A percentile compares a stretch with the other conserved stretches of the same genome.
phyloP scores from a whole-genome alignment of 2,888 invertebrate species.

The Tupiocoris notatus region DNA sequence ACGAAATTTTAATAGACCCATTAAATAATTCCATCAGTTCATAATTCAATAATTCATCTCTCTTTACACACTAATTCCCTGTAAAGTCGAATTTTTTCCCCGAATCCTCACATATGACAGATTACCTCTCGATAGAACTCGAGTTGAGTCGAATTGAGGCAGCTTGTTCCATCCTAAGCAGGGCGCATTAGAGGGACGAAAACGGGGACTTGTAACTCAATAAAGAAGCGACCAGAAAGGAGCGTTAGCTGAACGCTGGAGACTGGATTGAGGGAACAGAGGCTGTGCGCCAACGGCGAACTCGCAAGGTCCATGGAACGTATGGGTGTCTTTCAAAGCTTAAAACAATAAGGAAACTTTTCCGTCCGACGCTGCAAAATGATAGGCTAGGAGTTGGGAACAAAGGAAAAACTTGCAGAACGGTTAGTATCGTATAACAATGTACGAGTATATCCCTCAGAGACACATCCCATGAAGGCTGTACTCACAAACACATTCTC shows the following conservation, averaged over 20 bases:
- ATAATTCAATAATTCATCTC: too few species aligned
- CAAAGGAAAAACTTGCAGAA: slow-evolving; percentile 13
- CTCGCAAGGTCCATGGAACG: not conserved
- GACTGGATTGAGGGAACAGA: not conserved
- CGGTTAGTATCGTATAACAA: not conserved
- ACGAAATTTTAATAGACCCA: too few species aligned
- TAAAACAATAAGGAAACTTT: slow-evolving; percentile 28
- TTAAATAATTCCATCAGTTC: too few species aligned
- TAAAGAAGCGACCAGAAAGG: not conserved
- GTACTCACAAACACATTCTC: not conserved
- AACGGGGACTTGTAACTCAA: not conserved
- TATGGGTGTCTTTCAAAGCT: slow-evolving; percentile 16
- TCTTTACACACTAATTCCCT: too few species aligned
- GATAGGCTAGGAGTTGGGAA: not conserved
- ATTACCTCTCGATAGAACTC: too few species aligned
- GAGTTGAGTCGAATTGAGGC: too few species aligned
- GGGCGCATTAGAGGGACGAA: too few species aligned
- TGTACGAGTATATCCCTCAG: not conserved
- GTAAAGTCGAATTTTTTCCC: too few species aligned
- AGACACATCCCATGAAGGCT: not conserved
- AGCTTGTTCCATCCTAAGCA: too few species aligned
- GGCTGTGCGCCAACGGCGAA: not conserved
- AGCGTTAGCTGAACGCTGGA: not conserved
- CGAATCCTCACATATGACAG: too few species aligned
- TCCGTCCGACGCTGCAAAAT: not conserved